These are phyloP conservation scores for Amphimedon queenslandica DNA, from an alignment of 37 sponge, comb jelly and placozoan species.

Conservation along the genomic window DNA sequence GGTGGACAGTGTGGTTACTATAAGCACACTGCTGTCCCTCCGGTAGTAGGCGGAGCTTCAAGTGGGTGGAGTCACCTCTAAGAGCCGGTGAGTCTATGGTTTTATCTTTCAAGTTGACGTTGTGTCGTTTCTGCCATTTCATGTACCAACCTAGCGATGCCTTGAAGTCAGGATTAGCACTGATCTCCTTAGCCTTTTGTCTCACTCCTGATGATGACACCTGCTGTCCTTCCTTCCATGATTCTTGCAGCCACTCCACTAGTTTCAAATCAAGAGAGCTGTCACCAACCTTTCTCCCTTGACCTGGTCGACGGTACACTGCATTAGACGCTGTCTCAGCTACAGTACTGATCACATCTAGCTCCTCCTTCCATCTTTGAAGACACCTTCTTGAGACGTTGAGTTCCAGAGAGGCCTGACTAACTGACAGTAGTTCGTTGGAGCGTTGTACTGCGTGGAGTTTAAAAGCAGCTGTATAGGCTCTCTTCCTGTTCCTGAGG, in stretches of 20 bases:
- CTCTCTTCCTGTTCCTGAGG: constrained; percentile 58
- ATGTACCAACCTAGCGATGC: constrained; percentile 82
- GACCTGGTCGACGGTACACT: constrained; percentile 72
- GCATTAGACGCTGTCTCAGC: constrained; percentile 70
- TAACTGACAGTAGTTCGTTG: constrained; percentile 63
- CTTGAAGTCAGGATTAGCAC: constrained; percentile 44
- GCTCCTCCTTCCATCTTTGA: constrained; percentile 73
- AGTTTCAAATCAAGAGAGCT: constrained; percentile 44
- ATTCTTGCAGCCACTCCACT: constrained; percentile 61
- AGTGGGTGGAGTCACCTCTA: constrained; percentile 22
- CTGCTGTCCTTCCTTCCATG: constrained; percentile 59
- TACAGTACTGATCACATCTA: constrained; percentile 71
- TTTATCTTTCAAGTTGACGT: constrained; percentile 57
- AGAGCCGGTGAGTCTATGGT: constrained; percentile 37
- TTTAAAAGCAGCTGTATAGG: constrained; percentile 83
- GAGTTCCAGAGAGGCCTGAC: constrained; percentile 74
- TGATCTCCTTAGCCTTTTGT: constrained; percentile 64
- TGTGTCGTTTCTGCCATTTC: constrained; percentile 70
- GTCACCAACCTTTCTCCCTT: constrained; percentile 71
- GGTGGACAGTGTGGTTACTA: constrained; percentile 30
- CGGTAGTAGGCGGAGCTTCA: constrained; percentile 68
- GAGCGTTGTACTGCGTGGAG: constrained; percentile 68
- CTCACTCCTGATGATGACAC: constrained; percentile 41
- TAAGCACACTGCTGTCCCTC: constrained; percentile 53
- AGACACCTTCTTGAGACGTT: constrained; percentile 75